These are phyloP conservation scores for Chrysina gloriosa DNA, from an alignment of 2,888 invertebrate species.

Conservation along the genomic window DNA sequence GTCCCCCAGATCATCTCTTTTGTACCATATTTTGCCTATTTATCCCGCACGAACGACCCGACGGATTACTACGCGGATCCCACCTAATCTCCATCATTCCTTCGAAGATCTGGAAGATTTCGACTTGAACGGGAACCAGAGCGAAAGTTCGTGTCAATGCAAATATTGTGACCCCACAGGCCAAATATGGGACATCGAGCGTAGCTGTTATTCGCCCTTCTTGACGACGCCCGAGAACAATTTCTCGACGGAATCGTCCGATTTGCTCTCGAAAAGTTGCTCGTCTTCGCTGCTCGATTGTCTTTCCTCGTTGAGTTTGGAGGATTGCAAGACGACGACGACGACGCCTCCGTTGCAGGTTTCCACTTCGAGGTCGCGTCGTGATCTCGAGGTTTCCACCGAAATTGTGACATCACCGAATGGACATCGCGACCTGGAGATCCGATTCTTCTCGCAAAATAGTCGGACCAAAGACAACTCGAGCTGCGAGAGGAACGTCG, in stretches of 20 bases:
- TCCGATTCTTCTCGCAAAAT: constrained; percentile 79
- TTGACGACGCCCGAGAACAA: constrained; percentile 67
- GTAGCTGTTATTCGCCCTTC: constrained; percentile 69
- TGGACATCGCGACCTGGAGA: constrained; percentile 82
- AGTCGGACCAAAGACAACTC: constrained; percentile 39
- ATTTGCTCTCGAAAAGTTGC: neutral
- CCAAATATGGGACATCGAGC: constrained; percentile 80
- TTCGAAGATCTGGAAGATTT: constrained; percentile 63
- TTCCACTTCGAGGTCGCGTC: constrained; percentile 14
- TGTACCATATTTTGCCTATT: constrained; percentile 36
- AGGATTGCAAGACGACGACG: constrained; percentile 46
- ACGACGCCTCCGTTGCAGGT: no score
- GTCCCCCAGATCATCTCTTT: constrained; percentile 37
- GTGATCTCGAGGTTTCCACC: constrained; percentile 76
- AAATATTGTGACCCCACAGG: constrained; percentile 81
- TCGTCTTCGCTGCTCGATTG: constrained; percentile 48
- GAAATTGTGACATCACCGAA: constrained; percentile 83
- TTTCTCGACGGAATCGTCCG: neutral
- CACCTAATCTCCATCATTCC: constrained; percentile 62
- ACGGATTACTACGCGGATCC: constrained; percentile 18
- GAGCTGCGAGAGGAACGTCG: constrained; percentile 54
- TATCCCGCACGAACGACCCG: neutral
- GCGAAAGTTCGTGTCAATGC: constrained; percentile 74
- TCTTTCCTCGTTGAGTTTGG: constrained; percentile 55
- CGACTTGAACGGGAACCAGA: constrained; percentile 55